These are phyloP conservation scores for Trichopria drosophilae DNA, from an alignment of 2,888 invertebrate species.

Conservation along the genomic window DNA sequence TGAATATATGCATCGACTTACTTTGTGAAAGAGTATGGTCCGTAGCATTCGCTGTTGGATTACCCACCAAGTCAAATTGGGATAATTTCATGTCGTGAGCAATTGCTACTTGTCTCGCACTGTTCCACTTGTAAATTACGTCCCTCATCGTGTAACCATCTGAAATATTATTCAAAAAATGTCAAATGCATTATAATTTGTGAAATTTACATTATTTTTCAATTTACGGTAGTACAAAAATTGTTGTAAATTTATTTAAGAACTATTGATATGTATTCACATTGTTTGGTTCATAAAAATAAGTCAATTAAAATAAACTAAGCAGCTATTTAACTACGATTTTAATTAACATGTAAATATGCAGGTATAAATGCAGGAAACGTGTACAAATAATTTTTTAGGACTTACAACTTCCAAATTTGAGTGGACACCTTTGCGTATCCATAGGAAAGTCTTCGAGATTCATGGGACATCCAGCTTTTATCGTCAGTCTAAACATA, in stretches of 20 bases:
- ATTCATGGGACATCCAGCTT: slow-evolving; percentile 84
- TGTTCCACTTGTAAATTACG: slow-evolving; percentile 76
- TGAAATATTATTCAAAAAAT: no score
- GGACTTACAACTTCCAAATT: slow-evolving; percentile 80
- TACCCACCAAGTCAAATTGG: slow-evolving; percentile 79
- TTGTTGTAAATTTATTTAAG: no score
- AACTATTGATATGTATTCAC: no score
- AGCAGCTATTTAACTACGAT: no score
- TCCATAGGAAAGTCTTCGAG: slow-evolving; percentile 86
- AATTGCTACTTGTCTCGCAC: slow-evolving; percentile 71
- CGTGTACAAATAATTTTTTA: not conserved
- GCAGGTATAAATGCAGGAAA: no score
- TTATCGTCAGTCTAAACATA: slow-evolving; percentile 81
- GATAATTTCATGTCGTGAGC: slow-evolving; percentile 82
- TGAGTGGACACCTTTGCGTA: slow-evolving; percentile 76
- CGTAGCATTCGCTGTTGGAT: slow-evolving; percentile 70
- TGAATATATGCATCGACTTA: no score
- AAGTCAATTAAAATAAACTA: no score
- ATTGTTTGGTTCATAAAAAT: no score
- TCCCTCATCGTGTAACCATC: slow-evolving; percentile 76
- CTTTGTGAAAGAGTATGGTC: slow-evolving; percentile 46
- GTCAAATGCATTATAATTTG: no score
- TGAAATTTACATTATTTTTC: no score
- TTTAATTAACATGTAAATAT: no score
- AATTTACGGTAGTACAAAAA: no score